These are phyloP conservation scores for Monodelphis domestica DNA, from an alignment of 2,797 vertebrate genomes.

Conservation along the genomic window DNA sequence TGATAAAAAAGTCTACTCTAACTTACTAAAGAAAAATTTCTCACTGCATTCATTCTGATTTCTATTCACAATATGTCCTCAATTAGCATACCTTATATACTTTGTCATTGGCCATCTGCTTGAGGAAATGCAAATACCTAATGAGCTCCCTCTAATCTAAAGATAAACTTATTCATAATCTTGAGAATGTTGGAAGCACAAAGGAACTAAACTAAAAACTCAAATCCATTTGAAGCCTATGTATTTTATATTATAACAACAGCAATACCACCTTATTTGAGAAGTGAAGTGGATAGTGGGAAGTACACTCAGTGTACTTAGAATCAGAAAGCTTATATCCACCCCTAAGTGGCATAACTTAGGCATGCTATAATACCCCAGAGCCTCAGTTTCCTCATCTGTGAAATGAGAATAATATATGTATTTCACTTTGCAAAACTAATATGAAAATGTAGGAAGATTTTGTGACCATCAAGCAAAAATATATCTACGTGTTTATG, in stretches of 20 bases:
- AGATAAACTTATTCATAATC: conserved; percentile 66
- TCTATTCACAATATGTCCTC: conserved; percentile 38
- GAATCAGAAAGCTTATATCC: not conserved
- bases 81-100: conserved; percentile 16
- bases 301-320: not conserved
- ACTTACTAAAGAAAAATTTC: not conserved
- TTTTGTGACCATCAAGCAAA: not conserved
- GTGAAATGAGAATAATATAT: not conserved
- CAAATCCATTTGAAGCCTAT: conserved; percentile 73
- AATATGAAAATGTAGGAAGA: not conserved
- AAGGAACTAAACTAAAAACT: conserved; percentile 65
- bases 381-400: not conserved
- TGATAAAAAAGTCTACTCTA: not conserved
- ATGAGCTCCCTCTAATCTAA: conserved; percentile 35
- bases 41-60: not conserved
- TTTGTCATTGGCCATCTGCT: conserved; percentile 8
- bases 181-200: conserved; percentile 35
- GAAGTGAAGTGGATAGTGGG: not conserved
- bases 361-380: not conserved
- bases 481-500: not conserved
- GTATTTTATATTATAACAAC: conserved; percentile 47
- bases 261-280: not conserved
- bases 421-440: not conserved
- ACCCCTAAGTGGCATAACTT: not conserved
- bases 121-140: not conserved